Base-by-base conservation (phyloP, 1,140 invertebrate species). In the Paraescarpia echinospica region DNA sequence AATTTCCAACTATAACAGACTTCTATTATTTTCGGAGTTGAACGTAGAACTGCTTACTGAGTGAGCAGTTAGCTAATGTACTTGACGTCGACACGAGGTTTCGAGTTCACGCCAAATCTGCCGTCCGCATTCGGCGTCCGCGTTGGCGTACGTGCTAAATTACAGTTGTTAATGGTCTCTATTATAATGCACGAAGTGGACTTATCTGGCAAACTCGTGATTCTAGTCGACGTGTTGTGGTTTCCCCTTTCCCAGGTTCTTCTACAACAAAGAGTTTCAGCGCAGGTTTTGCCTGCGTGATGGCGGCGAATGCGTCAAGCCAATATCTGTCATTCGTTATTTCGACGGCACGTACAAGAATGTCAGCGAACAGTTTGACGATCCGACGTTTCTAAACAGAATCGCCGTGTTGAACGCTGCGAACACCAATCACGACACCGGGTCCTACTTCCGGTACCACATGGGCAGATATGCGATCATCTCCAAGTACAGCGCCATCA, bases 281-380 rank as follows among this genome's bases (percentile, higher is more conserved):
- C 35, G n/a, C 9, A 6, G 34, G 6, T 90, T 90, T 35, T 92
- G 92, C 48, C 31, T 90, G 88, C 89, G 92, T 14, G 48, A 91
- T 35, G 89, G n/a, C 48, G 89, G 77, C 51, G 89, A n/a, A 31
- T 93, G 93, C 90, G 33, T 34, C 2, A 77, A 35, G 89, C 93
- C 93, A 22, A 91, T 35, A 6, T 93, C 93, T 27, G 35, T 93
- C 48, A 34, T 93, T 22, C 35, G 93, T 27, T 93, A 92, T 59
- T 93, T 93, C 59, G 93, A 93, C 51, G 93, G 93, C 33, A 92
- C 93, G 31, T 92, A 59, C 5, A 27, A 14, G 1, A 88, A 48
- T 14, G 34, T 92, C 9, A 8, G 88, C 48, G 35, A 90, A 5
- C 89, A 34, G 34, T 92, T 93, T 51, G n/a, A 92, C 35, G 93